A percentile compares a stretch with the other conserved stretches of the same genome.
phyloP scores from a whole-genome alignment of 1,140 invertebrate species.

The Streblospio benedicti region DNA sequence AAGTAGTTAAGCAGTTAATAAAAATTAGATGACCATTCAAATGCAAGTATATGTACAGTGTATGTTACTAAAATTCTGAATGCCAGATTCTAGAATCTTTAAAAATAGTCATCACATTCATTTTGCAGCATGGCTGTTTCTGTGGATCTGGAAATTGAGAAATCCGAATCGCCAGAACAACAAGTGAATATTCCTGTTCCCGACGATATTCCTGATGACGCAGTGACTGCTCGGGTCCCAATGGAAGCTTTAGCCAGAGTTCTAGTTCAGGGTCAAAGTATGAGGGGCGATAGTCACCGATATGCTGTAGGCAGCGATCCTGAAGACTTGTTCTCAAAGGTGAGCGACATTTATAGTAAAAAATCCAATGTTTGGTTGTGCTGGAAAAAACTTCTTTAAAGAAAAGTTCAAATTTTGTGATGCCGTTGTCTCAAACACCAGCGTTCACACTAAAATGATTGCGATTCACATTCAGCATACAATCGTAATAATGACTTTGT shows the following conservation, averaged over 20 bases:
- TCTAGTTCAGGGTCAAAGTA: constrained; percentile 42
- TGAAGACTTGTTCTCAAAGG: constrained; percentile 40
- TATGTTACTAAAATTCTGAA: no score
- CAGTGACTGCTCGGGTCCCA: constrained; percentile 35
- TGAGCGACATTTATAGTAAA: constrained; percentile 26
- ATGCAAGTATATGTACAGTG: no score
- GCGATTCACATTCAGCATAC: not conserved
- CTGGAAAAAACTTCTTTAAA: not conserved
- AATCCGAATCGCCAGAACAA: constrained; percentile 2
- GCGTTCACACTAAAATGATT: not conserved
- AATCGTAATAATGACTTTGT: not conserved
- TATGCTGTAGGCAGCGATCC: constrained; percentile 39
- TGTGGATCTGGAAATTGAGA: not conserved
- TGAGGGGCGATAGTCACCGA: constrained; percentile 40
- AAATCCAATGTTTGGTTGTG: not conserved
- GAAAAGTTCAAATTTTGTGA: not conserved
- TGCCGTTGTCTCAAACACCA: not conserved
- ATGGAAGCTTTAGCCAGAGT: constrained; percentile 31
- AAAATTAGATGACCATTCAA: no score
- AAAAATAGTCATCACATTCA: no score
- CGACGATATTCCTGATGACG: constrained; percentile 34
- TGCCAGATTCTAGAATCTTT: no score
- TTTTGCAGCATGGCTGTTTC: not conserved
- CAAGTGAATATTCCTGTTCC: constrained; percentile 11
- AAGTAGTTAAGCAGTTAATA: no score